Percentiles rank a stretch among this genome's conserved stretches.
These are phyloP conservation scores for Pheosia tremula DNA, from an alignment of 2,888 invertebrate species.

Conservation along the genomic window DNA sequence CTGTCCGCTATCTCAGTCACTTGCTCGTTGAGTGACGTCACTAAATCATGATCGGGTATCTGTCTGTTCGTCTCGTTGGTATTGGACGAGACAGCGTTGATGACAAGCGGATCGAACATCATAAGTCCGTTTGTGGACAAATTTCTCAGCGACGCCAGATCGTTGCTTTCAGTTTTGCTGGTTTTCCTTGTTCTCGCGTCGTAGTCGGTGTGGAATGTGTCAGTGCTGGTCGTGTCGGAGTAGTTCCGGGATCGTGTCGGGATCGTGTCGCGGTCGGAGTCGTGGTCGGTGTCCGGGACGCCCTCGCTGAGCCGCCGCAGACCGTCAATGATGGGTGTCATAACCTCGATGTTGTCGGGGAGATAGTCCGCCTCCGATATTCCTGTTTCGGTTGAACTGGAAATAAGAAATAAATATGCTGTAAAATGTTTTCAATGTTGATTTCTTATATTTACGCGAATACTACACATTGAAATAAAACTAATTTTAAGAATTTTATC, in stretches of 20 bases:
- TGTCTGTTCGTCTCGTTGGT: slow-evolving; percentile 56
- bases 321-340: slow-evolving; percentile 78
- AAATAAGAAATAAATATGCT: slow-evolving; percentile 13
- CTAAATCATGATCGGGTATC: slow-evolving; percentile 74
- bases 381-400: slow-evolving; percentile 69
- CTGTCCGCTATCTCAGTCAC: slow-evolving; percentile 80
- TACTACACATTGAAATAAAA: too few relatives aligned
- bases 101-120: slow-evolving; percentile 80
- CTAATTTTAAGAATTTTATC: too few relatives aligned
- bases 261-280: slow-evolving; percentile 40
- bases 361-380: slow-evolving; percentile 76
- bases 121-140: slow-evolving; percentile 77
- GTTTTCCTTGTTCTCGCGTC: slow-evolving; percentile 59
- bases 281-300: slow-evolving; percentile 48
- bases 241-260: slow-evolving; percentile 30
- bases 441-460: too few relatives aligned
- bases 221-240: slow-evolving; percentile 58
- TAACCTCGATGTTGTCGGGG: slow-evolving; percentile 78
- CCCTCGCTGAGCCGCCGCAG: slow-evolving; percentile 63
- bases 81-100: slow-evolving; percentile 69
- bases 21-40: slow-evolving; percentile 79
- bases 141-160: slow-evolving; percentile 71
- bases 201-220: slow-evolving; percentile 65
- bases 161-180: slow-evolving; percentile 65
- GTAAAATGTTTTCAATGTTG: too few relatives aligned